Evolutionary conservation across 2,797 vertebrate species (phyloP), one percentile per base, ranked within the genome.

Genomic region (Luscinia megarhynchos): DNA sequence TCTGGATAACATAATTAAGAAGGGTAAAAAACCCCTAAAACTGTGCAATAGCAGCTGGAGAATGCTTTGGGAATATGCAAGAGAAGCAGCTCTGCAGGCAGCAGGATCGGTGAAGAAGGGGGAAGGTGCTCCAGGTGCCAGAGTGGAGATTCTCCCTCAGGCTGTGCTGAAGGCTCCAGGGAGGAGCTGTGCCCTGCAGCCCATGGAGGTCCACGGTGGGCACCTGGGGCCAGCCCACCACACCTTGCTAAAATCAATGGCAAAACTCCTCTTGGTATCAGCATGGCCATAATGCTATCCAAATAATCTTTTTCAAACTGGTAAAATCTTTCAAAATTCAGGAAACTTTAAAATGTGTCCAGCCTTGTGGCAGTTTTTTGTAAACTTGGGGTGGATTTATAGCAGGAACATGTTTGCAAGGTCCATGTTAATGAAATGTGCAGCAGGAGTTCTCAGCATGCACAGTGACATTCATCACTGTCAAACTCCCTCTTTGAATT

Each of bases 401-500:
- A 64, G 58, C 34, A 80, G 80, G 61, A 80, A 79, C 59, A 41
- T n/a, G 34, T 51, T 92, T 84, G 29, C 59, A 87, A 63, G 81
- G 62, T 41, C 62, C 57, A 20, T 6, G 34, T 45, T 67, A 48
- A 50, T n/a, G 77, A 68, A 89, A 67, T 6, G 30, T 90, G 73
- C 78, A 48, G 79, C 76, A 77, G 91, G 70, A 89, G 55, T n/a
- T 76, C 87, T 87, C 87, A 89, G 87, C 48, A 27, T 34, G 78
- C 53, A 36, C 45, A 50, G 32, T 66, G 48, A 27, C 72, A 50
- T 91, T 92, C 78, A 59, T 92, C 83, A 74, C 30, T 27, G 30
- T 64, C 84, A 84, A 64, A 73, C 21, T 17, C 22, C n/a, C 43
- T 51, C 81, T 89, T 50, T 89, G 87, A 92, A 82, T 93, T 76